Base-by-base conservation (phyloP, 2,888 invertebrate species). In the Melieria crassipennis region DNA sequence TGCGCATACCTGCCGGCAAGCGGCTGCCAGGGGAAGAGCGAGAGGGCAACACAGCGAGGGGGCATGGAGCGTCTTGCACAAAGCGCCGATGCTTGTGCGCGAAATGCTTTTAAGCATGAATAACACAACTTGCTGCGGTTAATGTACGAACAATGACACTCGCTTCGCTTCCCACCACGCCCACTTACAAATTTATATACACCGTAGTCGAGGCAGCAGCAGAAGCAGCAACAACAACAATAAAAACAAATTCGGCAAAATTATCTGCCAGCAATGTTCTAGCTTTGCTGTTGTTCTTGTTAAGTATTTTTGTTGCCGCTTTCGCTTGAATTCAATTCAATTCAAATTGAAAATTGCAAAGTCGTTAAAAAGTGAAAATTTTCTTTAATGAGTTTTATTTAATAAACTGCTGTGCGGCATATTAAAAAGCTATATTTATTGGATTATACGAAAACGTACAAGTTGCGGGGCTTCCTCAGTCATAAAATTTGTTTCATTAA, bases 311-410 rank as follows among this genome's bases (percentile, higher is more conserved):
- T 30, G 30, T 30, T 30, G 30, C 30, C 30, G 30, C 30, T 50
- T 65, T 56, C 48, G 58, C 60, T 48, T 48, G 7, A 16, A 67
- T 67, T 58, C 58, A 58, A 67, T 30, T 30, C 30, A 30, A 30
- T 30, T 30, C 30, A 30, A 30, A 30, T 67, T 67, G 58, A 67
- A 67, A 58, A 67, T 58, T 48, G 58, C 11, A 45, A 46, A 58
- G 58, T 60, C 30, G 58, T 48, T 67, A 58, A 67, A 48, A 58
- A 58, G 60, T 57, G 58, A 47, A 60, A 67, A 57, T 58, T 58
- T 47, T 47, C 58, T 67, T 55, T 60, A 52, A 62, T 61, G 61
- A 58, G 58, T 64, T 67, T 71, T 48, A 71, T 71, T 68, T 67
- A 64, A 64, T 63, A 57, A 67, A 68, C 67, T 57, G 9, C 16